Evolutionary conservation across 2,888 invertebrate genomes (phyloP), one percentile per base, ranked within the genome.

Genomic region (Zygaena filipendulae): DNA sequence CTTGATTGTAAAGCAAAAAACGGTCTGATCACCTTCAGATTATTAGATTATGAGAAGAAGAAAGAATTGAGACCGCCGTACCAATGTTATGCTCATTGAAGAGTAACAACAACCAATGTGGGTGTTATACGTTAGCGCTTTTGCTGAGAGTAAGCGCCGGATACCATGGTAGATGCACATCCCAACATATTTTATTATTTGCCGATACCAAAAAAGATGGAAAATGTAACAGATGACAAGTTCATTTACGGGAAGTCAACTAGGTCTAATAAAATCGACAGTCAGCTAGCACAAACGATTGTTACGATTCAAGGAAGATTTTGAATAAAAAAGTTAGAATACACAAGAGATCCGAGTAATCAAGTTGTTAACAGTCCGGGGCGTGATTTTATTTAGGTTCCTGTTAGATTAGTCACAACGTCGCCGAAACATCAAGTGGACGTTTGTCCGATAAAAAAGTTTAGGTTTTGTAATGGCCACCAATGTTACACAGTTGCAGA

Each of bases 381-480:
- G 4, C 7, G 4, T 16, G 16, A 6, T 16, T 16, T 7, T 45
- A 56, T 56, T 53, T 52, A 56, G 49, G 48, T 61, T 63, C 57
- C 45, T 45, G 45, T 52, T 59, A 52, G 60, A 77, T 75, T 71
- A 74, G 72, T 71, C 74, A 75, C 75, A 74, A 72, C 72, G 75
- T 77, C 77, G 77, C 77, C 77, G 75, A 77, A 79, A 77, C 79
- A 79, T 77, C 79, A 74, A 75, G 68, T 75, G 71, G 79, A 77
- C 75, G 75, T 74, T 77, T 67, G 72, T 72, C 64, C 70, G 75
- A 69, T 74, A 75, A 74, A 77, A 71, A 77, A 77, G 71, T 75
- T 79, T 75, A 71, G 71, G 66, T 72, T 75, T 79, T 74, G 79
- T 77, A 79, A 79, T 79, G 79, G 79, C 79, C 77, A 77, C 77